Evolutionary conservation across 92 coral and sea anemone species (phyloP), one percentile per base, ranked within the genome.

Genomic region (Zoanthus gigantus): DNA sequence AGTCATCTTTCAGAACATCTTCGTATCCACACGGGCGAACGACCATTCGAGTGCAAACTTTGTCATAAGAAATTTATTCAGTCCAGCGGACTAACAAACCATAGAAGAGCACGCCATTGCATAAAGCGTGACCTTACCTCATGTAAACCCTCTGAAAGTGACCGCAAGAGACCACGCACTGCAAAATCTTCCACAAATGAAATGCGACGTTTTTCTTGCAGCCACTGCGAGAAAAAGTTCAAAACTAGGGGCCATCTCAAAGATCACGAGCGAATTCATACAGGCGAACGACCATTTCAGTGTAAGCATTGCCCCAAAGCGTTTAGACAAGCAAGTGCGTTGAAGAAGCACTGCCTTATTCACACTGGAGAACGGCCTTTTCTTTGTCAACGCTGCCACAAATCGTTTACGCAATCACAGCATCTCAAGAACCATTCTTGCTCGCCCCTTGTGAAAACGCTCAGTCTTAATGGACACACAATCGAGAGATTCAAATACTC

Each of bases 201-300:
- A 60, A 61, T n/a, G 57, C 84, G 74, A 9, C 56, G 84, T 17
- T 79, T 79, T 79, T 68, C 68, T 9, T 79, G 84, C 73, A 63
- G 56, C 37, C 57, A 61, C 72, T 79, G 84, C 14, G 72, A 28
- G 16, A 79, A 79, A 31, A 65, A 79, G 5, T 79, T 79, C 56
- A 79, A 66, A 65, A 79, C 57, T 17, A 79, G 71, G 29, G 72
- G 84, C 28, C 84, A 79, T 65, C 72, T 61, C 18, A 37, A 61
- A 12, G 84, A 79, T 66, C 84, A 79, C 52, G 84, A 79, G 37
- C 60, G 84, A 79, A 79, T 79, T 61, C 84, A 79, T 63, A 79
- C 84, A 9, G 84, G 71, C 57, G 84, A 79, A 79, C 72, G 84
- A 15, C 84, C 84, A 5, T 79, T 79, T 66, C 84, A 61, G 74